Evolutionary conservation across 2,888 invertebrate species (phyloP).

Genomic region (Smittia aterrima): DNA sequence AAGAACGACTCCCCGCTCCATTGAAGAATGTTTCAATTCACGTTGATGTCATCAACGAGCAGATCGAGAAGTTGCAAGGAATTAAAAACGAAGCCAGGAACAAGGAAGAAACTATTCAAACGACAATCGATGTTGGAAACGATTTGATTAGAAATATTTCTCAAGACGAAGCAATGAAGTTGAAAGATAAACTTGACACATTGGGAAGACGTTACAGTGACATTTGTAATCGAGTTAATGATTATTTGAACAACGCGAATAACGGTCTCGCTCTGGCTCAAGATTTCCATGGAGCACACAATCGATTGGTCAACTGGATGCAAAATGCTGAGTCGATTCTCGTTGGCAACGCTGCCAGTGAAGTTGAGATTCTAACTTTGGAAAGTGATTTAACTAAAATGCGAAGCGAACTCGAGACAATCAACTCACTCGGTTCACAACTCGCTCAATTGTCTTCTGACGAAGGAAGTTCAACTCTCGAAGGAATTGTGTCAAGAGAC

Average conservation of each 20-base stretch:
- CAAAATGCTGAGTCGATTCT: conserved; percentile 83
- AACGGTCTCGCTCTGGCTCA: conserved; percentile 91
- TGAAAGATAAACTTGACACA: conserved; percentile 90
- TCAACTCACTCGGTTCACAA: conserved; percentile 89
- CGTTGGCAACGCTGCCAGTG: conserved; percentile 83
- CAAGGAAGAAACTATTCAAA: conserved; percentile 82
- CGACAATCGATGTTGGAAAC: conserved; percentile 85
- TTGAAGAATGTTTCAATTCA: conserved; percentile 84
- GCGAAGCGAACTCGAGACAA: conserved; percentile 80
- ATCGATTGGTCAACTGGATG: conserved; percentile 89
- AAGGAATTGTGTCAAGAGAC: conserved; percentile 89
- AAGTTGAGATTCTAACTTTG: conserved; percentile 79
- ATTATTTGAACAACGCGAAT: conserved; percentile 76
- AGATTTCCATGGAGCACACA: conserved; percentile 89
- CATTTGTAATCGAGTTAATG: conserved; percentile 76
- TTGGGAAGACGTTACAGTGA: conserved; percentile 86
- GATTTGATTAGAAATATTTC: conserved; percentile 94
- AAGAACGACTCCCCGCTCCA: conserved; percentile 77
- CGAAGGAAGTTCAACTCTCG: conserved; percentile 91
- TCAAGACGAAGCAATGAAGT: conserved; percentile 87
- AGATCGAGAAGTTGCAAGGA: conserved; percentile 88
- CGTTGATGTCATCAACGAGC: conserved; percentile 84
- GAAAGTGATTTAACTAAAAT: conserved; percentile 84
- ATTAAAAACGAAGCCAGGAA: conserved; percentile 86
- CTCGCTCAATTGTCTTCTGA: conserved; percentile 89